Base-by-base conservation (phyloP, 1,140 invertebrate species). In the Drosophila setifemur region DNA sequence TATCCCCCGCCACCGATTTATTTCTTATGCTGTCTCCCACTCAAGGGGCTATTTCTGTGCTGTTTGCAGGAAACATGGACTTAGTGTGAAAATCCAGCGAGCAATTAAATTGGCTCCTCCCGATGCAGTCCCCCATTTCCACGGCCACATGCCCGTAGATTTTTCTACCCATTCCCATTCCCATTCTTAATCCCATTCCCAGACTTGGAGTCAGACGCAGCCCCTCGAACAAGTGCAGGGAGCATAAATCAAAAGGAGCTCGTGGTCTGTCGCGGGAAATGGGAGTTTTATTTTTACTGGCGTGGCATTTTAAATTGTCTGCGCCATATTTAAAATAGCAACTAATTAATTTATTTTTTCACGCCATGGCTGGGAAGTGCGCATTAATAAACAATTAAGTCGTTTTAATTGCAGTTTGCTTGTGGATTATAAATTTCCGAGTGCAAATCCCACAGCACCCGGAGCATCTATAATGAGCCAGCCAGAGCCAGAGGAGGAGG, bases 361-460 rank as follows among this genome's bases (percentile, higher is more conserved):
- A 86, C 82, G 54, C 82, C 57, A 16, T 19, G 29, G 28, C 26
- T 37, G 76, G 67, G 67, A 75, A 86, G 64, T 85, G 75, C 75
- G 81, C 74, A 85, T 85, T 85, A 85, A 85, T 85, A 85, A 85
- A 75, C 81, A 85, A 86, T 86, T 85, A 85, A 85, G 47, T 52
- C 44, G 49, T 52, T 75, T 86, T 86, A 86, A 86, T 85, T 78
- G 78, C 79, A 82, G 50, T 57, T 57, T 31, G 50, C 40, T 25
- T 16, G 23, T 16, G 40, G 39, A 69, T 69, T 69, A 64, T 64
- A 64, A 49, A 64, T 63, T 63, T 39, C 33, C 60, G 26, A 60
- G 26, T 60, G 58, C 25, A 60, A 60, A 48, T 47, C 23, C 2
- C 11, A 3, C 52, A 31, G 3, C 14, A 8, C 26, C 28, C 37